Evolutionary conservation across 1,140 invertebrate species (phyloP).

Genomic region (Pseudomyrmex cubaensis): DNA sequence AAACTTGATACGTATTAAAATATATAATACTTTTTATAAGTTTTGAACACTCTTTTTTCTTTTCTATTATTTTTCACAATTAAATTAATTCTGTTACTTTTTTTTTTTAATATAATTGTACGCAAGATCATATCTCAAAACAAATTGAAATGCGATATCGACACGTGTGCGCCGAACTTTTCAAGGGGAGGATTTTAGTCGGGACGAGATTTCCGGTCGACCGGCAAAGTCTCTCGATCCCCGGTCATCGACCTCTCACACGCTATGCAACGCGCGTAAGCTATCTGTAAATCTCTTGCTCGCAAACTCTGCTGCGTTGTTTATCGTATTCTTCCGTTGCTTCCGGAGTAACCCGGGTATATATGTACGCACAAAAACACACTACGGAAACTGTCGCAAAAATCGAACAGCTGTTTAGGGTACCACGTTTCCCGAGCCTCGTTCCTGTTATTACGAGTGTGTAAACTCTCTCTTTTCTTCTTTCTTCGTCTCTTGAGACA

Average conservation of each 20-base stretch:
- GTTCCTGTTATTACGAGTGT: constrained; percentile 61
- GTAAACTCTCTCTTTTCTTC: constrained; percentile 35
- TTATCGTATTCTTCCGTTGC: constrained; percentile 26
- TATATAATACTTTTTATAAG: too few species aligned
- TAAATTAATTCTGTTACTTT: background rate
- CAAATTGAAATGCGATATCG: background rate
- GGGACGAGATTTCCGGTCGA: constrained; percentile 13
- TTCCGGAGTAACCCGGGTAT: constrained; percentile 1
- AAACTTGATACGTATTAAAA: too few species aligned
- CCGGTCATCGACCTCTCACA: constrained; percentile 30
- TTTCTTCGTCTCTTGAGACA: background rate
- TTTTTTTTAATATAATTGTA: background rate
- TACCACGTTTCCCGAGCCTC: constrained; percentile 51
- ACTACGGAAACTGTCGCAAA: constrained; percentile 14
- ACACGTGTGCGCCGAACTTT: background rate
- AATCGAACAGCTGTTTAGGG: constrained; percentile 67
- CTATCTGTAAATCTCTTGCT: constrained; percentile 50
- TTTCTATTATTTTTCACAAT: background rate
- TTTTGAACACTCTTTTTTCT: too few species aligned
- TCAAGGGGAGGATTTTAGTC: background rate
- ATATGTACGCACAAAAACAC: background rate
- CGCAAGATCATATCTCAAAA: background rate
- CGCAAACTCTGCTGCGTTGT: constrained; percentile 26
- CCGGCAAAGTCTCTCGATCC: constrained; percentile 32
- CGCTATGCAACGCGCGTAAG: constrained; percentile 19